These are phyloP conservation scores for Poecilia velifera DNA, from an alignment of 2,797 vertebrate genomes.

Conservation along the genomic window DNA sequence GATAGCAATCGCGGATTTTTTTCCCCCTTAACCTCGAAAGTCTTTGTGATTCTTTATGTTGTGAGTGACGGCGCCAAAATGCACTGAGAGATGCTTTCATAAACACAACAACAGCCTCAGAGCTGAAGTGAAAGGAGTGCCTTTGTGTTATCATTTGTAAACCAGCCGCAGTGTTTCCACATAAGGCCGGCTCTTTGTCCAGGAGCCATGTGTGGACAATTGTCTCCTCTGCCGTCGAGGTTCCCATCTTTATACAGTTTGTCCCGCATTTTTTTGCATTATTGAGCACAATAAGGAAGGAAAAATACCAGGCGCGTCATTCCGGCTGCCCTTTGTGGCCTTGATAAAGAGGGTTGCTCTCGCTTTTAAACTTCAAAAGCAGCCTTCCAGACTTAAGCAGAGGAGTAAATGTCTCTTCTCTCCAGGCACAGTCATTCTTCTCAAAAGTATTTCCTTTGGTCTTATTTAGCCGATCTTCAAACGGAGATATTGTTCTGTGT, in stretches of 20 bases:
- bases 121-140: slow-evolving; percentile 65
- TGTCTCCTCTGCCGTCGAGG: slow-evolving; percentile 67
- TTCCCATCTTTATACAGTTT: slow-evolving; percentile 62
- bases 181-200: slow-evolving; percentile 74
- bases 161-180: slow-evolving; percentile 57
- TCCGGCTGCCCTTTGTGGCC: slow-evolving; percentile 65
- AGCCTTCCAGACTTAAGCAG: slow-evolving; percentile 56
- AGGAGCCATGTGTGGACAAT: slow-evolving; percentile 67
- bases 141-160: slow-evolving; percentile 73
- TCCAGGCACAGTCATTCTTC: slow-evolving; percentile 63
- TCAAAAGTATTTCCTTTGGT: slow-evolving; percentile 71
- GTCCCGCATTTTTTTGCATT: slow-evolving; percentile 53
- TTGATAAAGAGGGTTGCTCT: slow-evolving; percentile 64
- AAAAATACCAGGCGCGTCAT: slow-evolving; percentile 71
- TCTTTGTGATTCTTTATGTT: slow-evolving; percentile 33
- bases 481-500: slow-evolving; percentile 62
- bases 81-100: slow-evolving; percentile 58
- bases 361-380: slow-evolving; percentile 61
- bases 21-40: slow-evolving; percentile 34
- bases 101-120: slow-evolving; percentile 54
- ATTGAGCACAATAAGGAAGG: slow-evolving; percentile 61
- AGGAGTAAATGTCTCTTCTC: slow-evolving; percentile 65
- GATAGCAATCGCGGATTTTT: slow-evolving; percentile 35
- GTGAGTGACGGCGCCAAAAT: slow-evolving; percentile 50
- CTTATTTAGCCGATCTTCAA: slow-evolving; percentile 47